Percentiles rank a stretch among this genome's conserved stretches.
Conservation (phyloP, 2,113 vertebrate species). For the Ceuthmochares aereus region DNA sequence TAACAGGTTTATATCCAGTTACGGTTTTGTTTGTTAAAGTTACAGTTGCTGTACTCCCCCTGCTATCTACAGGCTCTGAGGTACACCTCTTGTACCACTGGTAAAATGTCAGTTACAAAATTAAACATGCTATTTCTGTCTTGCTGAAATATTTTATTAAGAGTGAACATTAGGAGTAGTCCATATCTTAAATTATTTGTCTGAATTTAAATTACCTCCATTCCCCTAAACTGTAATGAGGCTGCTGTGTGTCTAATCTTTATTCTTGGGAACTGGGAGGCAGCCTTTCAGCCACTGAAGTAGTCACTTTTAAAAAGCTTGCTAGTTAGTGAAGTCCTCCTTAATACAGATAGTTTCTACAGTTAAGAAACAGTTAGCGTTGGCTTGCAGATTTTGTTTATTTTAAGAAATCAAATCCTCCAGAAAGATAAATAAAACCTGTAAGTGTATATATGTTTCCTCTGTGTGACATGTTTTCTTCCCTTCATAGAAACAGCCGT, state of each 20-base stretch:
- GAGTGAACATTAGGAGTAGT: neutral
- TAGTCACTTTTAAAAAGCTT: neutral
- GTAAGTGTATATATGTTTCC: neutral
- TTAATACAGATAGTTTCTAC: neutral
- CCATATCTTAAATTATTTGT: neutral
- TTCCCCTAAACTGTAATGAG: neutral
- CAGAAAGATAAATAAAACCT: constrained; percentile 9
- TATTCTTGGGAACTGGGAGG: neutral
- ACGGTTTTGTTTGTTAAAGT: neutral
- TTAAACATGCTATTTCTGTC: neutral
- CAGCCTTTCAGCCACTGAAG: neutral
- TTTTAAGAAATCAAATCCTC: constrained; percentile 39
- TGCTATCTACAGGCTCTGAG: neutral
- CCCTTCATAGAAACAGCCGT: neutral
- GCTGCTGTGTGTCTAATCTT: neutral
- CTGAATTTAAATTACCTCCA: neutral
- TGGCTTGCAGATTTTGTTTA: neutral
- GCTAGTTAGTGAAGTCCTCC: neutral
- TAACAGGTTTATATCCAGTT: neutral
- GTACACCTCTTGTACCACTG: neutral
- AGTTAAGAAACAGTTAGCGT: neutral
- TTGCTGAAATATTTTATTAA: neutral
- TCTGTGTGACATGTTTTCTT: neutral
- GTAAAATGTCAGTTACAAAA: neutral
- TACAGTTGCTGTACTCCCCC: neutral